Evolutionary conservation across 2,113 vertebrate species (phyloP).

Genomic region (Scomber japonicus): DNA sequence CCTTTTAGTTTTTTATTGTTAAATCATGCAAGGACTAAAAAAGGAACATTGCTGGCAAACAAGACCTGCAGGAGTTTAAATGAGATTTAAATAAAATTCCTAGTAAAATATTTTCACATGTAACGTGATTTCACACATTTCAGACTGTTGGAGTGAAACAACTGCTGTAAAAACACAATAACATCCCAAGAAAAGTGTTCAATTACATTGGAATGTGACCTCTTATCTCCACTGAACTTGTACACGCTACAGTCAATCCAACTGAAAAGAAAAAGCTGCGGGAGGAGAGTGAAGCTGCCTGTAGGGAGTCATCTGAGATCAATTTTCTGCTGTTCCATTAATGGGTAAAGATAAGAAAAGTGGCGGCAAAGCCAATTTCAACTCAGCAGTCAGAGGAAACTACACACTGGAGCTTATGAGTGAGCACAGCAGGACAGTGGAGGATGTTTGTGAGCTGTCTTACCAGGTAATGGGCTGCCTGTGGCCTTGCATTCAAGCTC

Average conservation of each 20-base stretch:
- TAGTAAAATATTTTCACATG: background rate
- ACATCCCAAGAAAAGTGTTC: background rate
- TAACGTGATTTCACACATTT: conserved; percentile 8
- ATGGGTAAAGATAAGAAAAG: conserved; percentile 47
- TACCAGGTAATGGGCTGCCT: conserved; percentile 93
- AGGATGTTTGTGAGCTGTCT: conserved; percentile 17
- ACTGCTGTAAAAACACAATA: conserved; percentile 22
- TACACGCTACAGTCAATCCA: background rate
- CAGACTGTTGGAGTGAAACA: conserved; percentile 25
- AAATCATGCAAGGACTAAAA: background rate
- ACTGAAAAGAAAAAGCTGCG: conserved; percentile 7
- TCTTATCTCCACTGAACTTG: conserved; percentile 18
- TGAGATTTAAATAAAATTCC: background rate
- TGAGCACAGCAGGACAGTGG: conserved; percentile 10
- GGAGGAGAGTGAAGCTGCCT: conserved; percentile 13
- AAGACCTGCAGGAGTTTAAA: background rate
- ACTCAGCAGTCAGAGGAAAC: conserved; percentile 4
- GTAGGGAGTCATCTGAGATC: conserved; percentile 50
- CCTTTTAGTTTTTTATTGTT: conserved; percentile 9
- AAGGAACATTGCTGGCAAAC: too few species aligned
- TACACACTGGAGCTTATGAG: conserved; percentile 5
- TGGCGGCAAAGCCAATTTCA: background rate
- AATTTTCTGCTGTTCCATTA: conserved; percentile 45
- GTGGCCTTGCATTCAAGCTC: conserved; percentile 91
- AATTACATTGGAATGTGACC: conserved; percentile 28